These are phyloP conservation scores for Emydoidea blandingii DNA, from an alignment of 2,797 vertebrate species.

Conservation along the genomic window DNA sequence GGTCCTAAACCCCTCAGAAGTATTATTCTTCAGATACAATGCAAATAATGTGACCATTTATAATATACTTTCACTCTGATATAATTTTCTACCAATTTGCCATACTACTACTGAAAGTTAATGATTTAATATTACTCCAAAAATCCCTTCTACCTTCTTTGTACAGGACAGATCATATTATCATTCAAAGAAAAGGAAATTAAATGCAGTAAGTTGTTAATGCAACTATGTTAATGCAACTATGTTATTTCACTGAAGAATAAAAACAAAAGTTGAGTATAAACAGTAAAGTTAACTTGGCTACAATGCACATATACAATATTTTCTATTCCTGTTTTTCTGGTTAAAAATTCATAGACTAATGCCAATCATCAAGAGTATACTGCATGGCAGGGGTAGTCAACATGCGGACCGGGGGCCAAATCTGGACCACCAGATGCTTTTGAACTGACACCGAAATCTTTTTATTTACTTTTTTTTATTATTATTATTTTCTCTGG, in stretches of 20 bases:
- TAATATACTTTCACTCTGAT: neutral
- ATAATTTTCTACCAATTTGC: neutral
- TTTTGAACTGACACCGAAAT: too few relatives aligned
- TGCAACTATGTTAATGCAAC: neutral
- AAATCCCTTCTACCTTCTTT: neutral
- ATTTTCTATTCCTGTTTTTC: neutral
- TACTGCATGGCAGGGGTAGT: neutral
- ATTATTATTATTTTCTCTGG: too few relatives aligned
- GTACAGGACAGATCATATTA: neutral
- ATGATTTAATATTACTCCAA: neutral
- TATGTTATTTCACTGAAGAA: neutral
- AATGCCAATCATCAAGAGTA: neutral
- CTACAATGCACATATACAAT: neutral
- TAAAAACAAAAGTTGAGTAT: neutral
- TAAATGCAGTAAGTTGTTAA: neutral
- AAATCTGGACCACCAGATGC: too few relatives aligned
- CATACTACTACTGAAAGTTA: neutral
- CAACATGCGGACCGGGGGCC: too few relatives aligned
- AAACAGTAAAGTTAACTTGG: neutral
- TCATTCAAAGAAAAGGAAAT: neutral
- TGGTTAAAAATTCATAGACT: neutral
- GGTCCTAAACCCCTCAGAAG: neutral
- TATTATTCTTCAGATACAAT: conserved; percentile 22
- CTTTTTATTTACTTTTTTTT: too few relatives aligned
- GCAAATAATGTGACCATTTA: conserved; percentile 4